These are phyloP conservation scores for Merops nubicus DNA, from an alignment of 2,113 vertebrate genomes.

Conservation along the genomic window DNA sequence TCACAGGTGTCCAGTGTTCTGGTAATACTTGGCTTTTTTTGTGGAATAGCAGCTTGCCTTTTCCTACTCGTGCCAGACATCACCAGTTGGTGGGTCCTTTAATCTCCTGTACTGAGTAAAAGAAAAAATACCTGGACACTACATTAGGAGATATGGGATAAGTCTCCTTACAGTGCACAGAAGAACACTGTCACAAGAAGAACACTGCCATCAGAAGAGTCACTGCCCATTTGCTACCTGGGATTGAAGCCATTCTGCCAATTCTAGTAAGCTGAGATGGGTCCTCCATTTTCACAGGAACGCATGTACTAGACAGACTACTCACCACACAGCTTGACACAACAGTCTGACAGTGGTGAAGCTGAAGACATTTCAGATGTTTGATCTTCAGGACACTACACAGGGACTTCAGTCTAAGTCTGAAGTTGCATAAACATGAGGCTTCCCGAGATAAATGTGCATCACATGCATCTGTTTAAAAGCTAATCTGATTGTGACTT, in stretches of 20 bases:
- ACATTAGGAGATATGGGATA: no score
- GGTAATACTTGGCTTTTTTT: not conserved
- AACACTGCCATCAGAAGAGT: no score
- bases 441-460: not conserved
- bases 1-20: not conserved
- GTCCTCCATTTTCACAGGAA: not conserved
- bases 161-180: not conserved
- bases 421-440: not conserved
- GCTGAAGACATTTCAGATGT: not conserved
- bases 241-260: not conserved
- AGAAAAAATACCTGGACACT: not conserved
- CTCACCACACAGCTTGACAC: not conserved
- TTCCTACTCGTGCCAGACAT: not conserved
- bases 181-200: not conserved
- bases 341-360: not conserved
- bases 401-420: not conserved
- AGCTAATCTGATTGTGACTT: not conserved
- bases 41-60: not conserved
- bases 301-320: not conserved
- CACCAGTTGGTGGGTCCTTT: not conserved
- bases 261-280: not conserved
- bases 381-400: not conserved
- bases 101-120: not conserved
- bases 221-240: not conserved
- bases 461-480: not conserved